phyloP scores from a whole-genome alignment of 2,888 invertebrate species.

The Pristionchus mayeri region DNA sequence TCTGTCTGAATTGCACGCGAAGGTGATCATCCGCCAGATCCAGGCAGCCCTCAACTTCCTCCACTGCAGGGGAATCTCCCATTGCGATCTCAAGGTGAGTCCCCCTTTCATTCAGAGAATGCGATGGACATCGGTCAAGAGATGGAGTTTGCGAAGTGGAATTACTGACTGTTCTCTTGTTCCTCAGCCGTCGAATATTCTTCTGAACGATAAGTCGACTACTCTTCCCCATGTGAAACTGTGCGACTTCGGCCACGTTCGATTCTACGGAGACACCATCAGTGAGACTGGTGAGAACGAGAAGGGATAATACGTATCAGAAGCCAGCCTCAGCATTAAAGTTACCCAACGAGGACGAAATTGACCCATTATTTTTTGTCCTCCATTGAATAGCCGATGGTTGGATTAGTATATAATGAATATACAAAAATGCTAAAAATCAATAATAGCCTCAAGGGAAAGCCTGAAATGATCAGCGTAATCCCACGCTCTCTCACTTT shows the following conservation, averaged over 20 bases:
- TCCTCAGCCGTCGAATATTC: slow-evolving; percentile 36
- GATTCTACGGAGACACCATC: background rate
- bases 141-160: no score
- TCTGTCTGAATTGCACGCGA: background rate
- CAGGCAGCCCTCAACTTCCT: slow-evolving; percentile 38
- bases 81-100: slow-evolving; percentile 32
- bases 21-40: slow-evolving; percentile 39
- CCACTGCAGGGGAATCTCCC: slow-evolving; percentile 37
- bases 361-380: no score
- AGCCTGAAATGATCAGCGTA: no score
- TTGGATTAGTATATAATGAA: no score
- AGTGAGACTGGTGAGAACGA: background rate
- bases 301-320: background rate
- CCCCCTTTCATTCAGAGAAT: background rate
- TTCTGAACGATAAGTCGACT: background rate
- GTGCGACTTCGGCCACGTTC: slow-evolving; percentile 45
- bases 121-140: no score
- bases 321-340: background rate
- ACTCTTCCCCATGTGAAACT: slow-evolving; percentile 33
- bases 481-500: no score
- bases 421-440: no score
- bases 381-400: no score
- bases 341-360: no score
- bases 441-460: no score
- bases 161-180: no score